Base-by-base conservation (phyloP, 35 echinoderm and acorn worm genomes). In the Heliocidaris erythrogramma region DNA sequence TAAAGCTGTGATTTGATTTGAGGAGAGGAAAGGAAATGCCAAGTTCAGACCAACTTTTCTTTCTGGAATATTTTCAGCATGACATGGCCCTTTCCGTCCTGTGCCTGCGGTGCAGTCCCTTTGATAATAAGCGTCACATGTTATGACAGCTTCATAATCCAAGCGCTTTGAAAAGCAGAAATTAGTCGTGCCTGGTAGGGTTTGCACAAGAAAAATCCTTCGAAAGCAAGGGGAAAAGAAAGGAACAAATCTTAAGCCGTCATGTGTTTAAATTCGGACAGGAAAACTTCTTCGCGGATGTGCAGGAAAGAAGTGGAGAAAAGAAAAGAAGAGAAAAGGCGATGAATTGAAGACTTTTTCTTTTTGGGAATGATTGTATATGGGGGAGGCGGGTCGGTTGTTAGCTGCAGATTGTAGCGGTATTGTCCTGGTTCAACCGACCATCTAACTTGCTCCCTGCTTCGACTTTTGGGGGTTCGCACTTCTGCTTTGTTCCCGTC, bases 91-190 rank as follows among this genome's bases (percentile, higher is more conserved):
- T 78, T 78, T 78, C 14, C 27, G 65, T 78, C n/a, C 65, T 78
- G 21, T 24, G 65, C 65, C 65, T 27, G 21, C 65, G 65, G 65
- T 27, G 65, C 65, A 78, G 18, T 78, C 65, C 87, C 47, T 89
- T 89, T 89, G 31, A 89, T 32, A 89, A 89, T 89, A 89, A 89
- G 47, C 47, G 29, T 89, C 87, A 89, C 21, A 89, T 89, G 87
- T 89, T 89, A 13, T 89, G 87, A 89, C 87, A 89, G 87, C 87
- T 89, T 89, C 31, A 48, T 89, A 89, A 89, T 89, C 87, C 87
- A 13, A 14, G 87, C 31, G 87, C 87, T 89, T 78, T 89, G 87
- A 89, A 89, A 89, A 89, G 87, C 87, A 89, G 87, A 89, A 89
- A 89, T 89, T 89, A 89, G 87, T 89, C 87, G 31, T 47, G 87